Percentiles rank a stretch among this genome's conserved stretches.
phyloP scores from a whole-genome alignment of 2,797 vertebrate genomes.

The Phyllotis vaccarum region DNA sequence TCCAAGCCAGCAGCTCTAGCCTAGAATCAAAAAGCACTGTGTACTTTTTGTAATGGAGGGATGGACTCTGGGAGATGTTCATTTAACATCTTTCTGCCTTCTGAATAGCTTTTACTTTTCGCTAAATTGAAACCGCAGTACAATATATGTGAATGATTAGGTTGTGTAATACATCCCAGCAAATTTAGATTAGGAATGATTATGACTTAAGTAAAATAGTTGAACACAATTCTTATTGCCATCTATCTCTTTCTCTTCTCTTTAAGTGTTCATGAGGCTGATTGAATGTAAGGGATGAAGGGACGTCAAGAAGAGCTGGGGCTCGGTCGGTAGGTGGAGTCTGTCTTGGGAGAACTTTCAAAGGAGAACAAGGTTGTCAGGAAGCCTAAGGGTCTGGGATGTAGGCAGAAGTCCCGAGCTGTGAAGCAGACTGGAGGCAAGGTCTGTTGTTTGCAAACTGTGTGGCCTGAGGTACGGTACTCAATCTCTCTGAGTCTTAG shows the following conservation, averaged over 20 bases:
- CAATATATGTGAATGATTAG: slow-evolving; percentile 85
- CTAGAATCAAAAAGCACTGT: background rate
- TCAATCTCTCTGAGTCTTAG: background rate
- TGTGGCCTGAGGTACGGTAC: background rate
- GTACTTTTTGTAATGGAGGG: slow-evolving; percentile 41
- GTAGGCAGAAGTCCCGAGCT: background rate
- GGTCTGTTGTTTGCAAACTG: background rate
- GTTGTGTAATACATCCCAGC: slow-evolving; percentile 79
- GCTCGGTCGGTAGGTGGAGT: background rate
- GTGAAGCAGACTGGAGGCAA: background rate
- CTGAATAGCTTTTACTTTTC: slow-evolving; percentile 83
- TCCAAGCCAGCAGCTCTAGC: background rate
- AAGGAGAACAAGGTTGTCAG: background rate
- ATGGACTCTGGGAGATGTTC: slow-evolving; percentile 59
- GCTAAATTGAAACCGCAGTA: slow-evolving; percentile 77
- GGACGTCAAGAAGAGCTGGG: background rate
- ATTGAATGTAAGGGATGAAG: slow-evolving; percentile 29
- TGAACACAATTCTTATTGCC: slow-evolving; percentile 80
- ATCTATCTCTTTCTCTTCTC: slow-evolving; percentile 73
- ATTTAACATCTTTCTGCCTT: slow-evolving; percentile 80
- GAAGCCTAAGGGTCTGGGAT: background rate
- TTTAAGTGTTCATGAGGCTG: background rate
- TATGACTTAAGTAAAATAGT: slow-evolving; percentile 86
- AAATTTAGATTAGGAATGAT: slow-evolving; percentile 86
- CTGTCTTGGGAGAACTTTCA: background rate